Evolutionary conservation across 2,797 vertebrate species (phyloP).

Genomic region (Leptatherina wallacei): DNA sequence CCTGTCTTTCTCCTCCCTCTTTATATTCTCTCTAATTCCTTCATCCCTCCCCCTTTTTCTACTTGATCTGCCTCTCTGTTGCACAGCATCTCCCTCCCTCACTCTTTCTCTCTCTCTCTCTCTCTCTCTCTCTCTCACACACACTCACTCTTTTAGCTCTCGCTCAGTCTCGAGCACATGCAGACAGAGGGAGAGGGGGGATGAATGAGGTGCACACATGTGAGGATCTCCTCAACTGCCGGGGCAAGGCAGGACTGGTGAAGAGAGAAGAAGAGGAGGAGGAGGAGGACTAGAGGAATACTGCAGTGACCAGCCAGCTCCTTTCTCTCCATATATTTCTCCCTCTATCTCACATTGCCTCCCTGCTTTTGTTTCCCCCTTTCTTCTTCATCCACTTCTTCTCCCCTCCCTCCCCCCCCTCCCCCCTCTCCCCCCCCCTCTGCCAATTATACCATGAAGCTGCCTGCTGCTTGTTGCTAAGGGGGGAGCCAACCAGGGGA

Average conservation of each 20-base stretch:
- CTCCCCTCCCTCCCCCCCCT: no score
- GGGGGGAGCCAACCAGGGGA: constrained; percentile 77
- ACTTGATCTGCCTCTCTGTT: constrained; percentile 66
- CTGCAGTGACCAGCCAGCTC: constrained; percentile 67
- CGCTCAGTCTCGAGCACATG: constrained; percentile 61
- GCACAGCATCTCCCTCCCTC: constrained; percentile 58
- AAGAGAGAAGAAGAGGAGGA: constrained; percentile 57
- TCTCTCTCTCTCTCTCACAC: constrained; percentile 3
- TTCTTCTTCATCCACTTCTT: constrained; percentile 56
- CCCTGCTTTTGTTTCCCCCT: constrained; percentile 53
- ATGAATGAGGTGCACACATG: constrained; percentile 72
- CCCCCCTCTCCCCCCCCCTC: constrained; percentile 33
- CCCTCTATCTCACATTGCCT: constrained; percentile 52
- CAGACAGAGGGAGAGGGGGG: constrained; percentile 67
- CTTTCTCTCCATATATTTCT: constrained; percentile 35
- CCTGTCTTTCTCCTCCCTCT: constrained; percentile 56
- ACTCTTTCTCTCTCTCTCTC: constrained; percentile 14
- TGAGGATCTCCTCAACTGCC: constrained; percentile 78
- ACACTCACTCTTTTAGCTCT: constrained; percentile 50
- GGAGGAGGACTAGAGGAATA: constrained; percentile 71
- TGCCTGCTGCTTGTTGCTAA: constrained; percentile 83
- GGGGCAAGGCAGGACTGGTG: constrained; percentile 66
- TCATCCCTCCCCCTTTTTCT: constrained; percentile 72
- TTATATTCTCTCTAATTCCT: constrained; percentile 77
- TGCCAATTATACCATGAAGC: constrained; percentile 82